phyloP scores from a whole-genome alignment of 1,140 invertebrate species.

The Pachypsylla venusta region DNA sequence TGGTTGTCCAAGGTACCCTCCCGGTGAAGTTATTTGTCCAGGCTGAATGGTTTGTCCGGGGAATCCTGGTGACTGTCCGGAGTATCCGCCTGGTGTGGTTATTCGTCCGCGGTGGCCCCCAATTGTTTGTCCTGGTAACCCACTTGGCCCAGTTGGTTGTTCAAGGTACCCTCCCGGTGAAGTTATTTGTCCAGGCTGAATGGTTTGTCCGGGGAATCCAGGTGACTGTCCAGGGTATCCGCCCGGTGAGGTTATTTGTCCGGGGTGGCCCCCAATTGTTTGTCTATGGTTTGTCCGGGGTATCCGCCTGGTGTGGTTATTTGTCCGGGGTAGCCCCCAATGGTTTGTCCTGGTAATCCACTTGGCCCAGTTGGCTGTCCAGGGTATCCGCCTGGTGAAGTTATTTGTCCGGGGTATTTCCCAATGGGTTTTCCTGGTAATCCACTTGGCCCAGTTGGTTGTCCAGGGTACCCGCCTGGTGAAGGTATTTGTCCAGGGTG shows the following conservation, averaged over 20 bases:
- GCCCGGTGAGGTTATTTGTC: not conserved
- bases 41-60: not conserved
- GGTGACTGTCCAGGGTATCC: not conserved
- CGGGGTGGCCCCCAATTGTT: not conserved
- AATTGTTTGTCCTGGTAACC: not conserved
- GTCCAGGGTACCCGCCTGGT: slow-evolving; percentile 17
- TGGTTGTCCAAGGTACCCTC: not conserved
- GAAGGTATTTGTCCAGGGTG: not conserved
- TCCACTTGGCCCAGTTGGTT: not conserved
- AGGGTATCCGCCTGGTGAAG: not conserved
- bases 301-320: not conserved
- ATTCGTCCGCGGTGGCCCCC: not conserved
- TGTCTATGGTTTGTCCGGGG: not conserved
- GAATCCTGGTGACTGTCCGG: not conserved
- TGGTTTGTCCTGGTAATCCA: slow-evolving; percentile 4
- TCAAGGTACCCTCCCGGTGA: too few species aligned
- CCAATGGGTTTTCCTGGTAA: not conserved
- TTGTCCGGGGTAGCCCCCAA: slow-evolving; percentile 10
- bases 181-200: too few species aligned
- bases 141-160: not conserved
- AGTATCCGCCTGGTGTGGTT: not conserved
- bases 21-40: not conserved
- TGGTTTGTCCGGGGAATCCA: not conserved
- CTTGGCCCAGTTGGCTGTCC: not conserved
- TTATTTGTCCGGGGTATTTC: not conserved